These are phyloP conservation scores for Drosophila mettleri DNA, from an alignment of 2,888 invertebrate species.

Conservation along the genomic window DNA sequence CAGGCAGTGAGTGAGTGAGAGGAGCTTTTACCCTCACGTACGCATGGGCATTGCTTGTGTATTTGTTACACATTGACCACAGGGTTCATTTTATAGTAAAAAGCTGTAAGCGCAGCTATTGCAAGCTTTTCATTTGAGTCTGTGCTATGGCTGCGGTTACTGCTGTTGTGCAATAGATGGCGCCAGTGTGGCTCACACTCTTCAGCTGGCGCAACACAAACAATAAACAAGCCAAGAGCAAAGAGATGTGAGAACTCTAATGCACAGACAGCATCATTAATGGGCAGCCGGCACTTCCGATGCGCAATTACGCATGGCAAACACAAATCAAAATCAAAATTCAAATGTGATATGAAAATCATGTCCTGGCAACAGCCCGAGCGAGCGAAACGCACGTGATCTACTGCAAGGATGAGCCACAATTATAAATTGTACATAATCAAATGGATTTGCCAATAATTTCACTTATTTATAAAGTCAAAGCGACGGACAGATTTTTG, in stretches of 20 bases:
- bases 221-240: conserved; percentile 19
- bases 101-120: conserved; percentile 8
- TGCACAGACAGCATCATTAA: conserved; percentile 63
- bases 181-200: conserved; percentile 26
- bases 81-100: conserved; percentile 25
- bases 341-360: conserved; percentile 63
- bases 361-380: conserved; percentile 49
- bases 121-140: neutral
- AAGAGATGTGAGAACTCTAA: conserved; percentile 19
- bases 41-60: conserved; percentile 44
- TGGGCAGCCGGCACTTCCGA: conserved; percentile 60
- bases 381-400: conserved; percentile 53
- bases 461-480: conserved; percentile 66
- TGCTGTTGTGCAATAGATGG: conserved; percentile 30
- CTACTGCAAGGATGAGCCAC: conserved; percentile 49
- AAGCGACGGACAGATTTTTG: conserved; percentile 30
- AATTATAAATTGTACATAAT: conserved; percentile 72
- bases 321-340: conserved; percentile 68
- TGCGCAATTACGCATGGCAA: conserved; percentile 75
- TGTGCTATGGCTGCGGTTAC: neutral
- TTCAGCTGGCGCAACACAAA: conserved; percentile 18
- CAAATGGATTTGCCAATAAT: conserved; percentile 70
- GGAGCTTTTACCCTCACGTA: conserved; percentile 12
- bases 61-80: conserved; percentile 1
- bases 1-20: neutral